phyloP scores from a whole-genome alignment of 2,888 invertebrate genomes.

The Seladonia tumulorum region DNA sequence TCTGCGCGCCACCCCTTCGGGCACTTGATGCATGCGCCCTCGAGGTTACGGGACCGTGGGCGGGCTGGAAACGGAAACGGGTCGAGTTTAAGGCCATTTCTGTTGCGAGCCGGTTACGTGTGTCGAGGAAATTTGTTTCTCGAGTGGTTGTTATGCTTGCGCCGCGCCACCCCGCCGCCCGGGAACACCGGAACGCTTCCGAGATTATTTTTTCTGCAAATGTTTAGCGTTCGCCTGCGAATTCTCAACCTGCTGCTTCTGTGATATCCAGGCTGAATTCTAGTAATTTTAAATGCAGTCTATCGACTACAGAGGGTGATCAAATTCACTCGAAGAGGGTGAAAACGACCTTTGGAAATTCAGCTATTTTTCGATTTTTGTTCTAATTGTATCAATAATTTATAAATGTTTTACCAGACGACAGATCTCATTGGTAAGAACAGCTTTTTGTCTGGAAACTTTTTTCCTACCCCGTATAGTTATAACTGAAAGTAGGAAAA shows the following conservation, averaged over 20 bases:
- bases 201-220: not conserved
- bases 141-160: slow-evolving; percentile 1
- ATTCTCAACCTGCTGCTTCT: not conserved
- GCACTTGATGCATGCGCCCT: slow-evolving; percentile 32
- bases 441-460: no score
- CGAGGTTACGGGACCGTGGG: slow-evolving; percentile 13
- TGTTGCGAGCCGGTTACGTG: not conserved
- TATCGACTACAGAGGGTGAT: no score
- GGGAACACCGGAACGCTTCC: not conserved
- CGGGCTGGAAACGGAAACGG: not conserved
- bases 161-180: not conserved
- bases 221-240: not conserved
- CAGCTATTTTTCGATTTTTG: no score
- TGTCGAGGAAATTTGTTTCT: not conserved
- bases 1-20: slow-evolving; percentile 59
- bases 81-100: slow-evolving; percentile 11
- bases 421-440: no score
- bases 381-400: no score
- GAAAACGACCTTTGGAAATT: no score
- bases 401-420: no score
- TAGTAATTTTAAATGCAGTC: no score
- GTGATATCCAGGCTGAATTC: not conserved
- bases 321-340: no score
- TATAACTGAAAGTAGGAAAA: no score
- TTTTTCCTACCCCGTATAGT: no score